A percentile compares a stretch with the other conserved stretches of the same genome.
These are phyloP conservation scores for Thaumatotibia leucotreta DNA, from an alignment of 1,140 invertebrate species.

Conservation along the genomic window DNA sequence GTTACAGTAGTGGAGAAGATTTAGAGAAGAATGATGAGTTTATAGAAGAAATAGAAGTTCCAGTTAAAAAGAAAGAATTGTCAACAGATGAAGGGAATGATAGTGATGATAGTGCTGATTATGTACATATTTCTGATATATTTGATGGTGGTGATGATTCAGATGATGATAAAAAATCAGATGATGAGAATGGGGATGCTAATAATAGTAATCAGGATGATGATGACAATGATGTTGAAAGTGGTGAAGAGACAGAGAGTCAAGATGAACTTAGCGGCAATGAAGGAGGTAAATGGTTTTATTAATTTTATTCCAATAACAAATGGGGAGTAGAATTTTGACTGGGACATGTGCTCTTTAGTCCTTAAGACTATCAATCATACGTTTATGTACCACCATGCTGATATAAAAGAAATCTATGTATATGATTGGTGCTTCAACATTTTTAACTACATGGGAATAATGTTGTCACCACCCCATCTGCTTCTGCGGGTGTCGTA, in stretches of 20 bases:
- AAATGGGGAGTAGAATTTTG: too few species aligned
- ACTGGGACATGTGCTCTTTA: too few species aligned
- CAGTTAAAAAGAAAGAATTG: slow-evolving; percentile 35
- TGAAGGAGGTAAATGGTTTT: slow-evolving; percentile 21
- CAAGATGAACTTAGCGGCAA: slow-evolving; percentile 28
- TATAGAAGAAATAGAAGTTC: slow-evolving; percentile 54
- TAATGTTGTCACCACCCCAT: too few species aligned
- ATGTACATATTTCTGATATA: slow-evolving; percentile 60
- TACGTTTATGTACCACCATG: too few species aligned
- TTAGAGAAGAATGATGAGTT: slow-evolving; percentile 42
- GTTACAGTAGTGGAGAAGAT: slow-evolving; percentile 53
- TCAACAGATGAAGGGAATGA: slow-evolving; percentile 52
- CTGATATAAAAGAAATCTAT: too few species aligned
- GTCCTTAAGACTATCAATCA: too few species aligned
- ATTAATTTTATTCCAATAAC: too few species aligned
- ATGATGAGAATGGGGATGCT: slow-evolving; percentile 29
- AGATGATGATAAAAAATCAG: slow-evolving; percentile 35
- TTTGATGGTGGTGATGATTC: slow-evolving; percentile 53
- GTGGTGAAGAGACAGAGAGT: slow-evolving; percentile 19
- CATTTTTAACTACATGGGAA: too few species aligned
- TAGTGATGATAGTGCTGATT: slow-evolving; percentile 60
- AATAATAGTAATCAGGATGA: slow-evolving; percentile 28
- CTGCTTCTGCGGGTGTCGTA: too few species aligned
- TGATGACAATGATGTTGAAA: slow-evolving; percentile 19
- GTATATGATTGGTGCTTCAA: too few species aligned